These are phyloP conservation scores for Erinaceus europaeus DNA, from an alignment of 2,113 vertebrate species.

Conservation along the genomic window DNA sequence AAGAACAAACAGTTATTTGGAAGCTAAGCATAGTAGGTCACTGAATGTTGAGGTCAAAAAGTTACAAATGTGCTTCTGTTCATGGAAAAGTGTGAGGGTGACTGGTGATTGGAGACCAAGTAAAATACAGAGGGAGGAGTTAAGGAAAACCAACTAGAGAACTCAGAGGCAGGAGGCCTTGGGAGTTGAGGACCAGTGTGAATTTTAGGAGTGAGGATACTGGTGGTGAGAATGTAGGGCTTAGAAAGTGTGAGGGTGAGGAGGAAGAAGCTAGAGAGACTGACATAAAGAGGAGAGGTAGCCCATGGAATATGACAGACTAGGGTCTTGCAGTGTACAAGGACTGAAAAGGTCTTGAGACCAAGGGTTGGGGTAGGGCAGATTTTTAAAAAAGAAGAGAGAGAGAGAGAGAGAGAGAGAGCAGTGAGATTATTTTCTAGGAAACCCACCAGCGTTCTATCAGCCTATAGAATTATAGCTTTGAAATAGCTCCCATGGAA, in stretches of 20 bases:
- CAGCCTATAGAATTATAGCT: neutral
- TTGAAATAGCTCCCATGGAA: slow-evolving; percentile 4
- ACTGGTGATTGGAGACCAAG: slow-evolving; percentile 61
- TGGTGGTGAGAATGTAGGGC: neutral
- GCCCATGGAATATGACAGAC: neutral
- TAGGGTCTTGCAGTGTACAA: neutral
- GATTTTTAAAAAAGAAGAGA: too few species aligned
- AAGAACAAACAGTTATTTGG: neutral
- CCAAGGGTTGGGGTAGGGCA: neutral
- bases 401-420: neutral
- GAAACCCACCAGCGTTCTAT: neutral
- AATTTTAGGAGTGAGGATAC: neutral
- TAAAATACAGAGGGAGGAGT: slow-evolving; percentile 63
- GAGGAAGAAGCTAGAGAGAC: neutral
- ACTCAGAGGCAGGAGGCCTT: slow-evolving; percentile 26
- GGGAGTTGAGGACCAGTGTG: neutral
- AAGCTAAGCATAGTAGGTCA: slow-evolving; percentile 1
- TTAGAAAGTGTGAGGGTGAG: neutral
- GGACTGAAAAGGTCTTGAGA: neutral
- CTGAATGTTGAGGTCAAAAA: slow-evolving; percentile 16
- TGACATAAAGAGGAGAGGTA: neutral
- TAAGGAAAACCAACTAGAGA: slow-evolving; percentile 32
- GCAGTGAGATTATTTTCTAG: neutral
- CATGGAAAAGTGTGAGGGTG: slow-evolving; percentile 59
- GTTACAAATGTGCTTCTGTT: slow-evolving; percentile 50